Base-by-base conservation (phyloP, 2,888 invertebrate species). In the Diogma glabrata region DNA sequence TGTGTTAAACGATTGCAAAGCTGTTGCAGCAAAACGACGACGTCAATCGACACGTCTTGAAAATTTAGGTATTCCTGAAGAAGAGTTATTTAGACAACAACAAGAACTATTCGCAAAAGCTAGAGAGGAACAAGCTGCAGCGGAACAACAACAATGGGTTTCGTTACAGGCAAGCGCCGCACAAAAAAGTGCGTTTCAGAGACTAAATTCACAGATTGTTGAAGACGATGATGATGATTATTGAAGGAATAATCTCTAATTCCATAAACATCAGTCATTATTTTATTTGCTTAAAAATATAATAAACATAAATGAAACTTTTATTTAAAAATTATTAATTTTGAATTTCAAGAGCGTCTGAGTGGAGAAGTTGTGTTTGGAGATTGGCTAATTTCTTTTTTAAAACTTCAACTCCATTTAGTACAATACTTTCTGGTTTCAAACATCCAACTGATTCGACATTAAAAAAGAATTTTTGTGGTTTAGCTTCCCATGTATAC, bases 21-120 rank as follows among this genome's bases (percentile, higher is more conserved):
- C 91, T 45, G 92, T 94, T 6, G 96, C 95, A n/a, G 95, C 95
- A 0, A 95, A 94, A 67, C 76, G 92, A 57, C 76, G 96, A 63
- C 75, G 95, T 56, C 94, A 96, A 66, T 96, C 95, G 63, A 95
- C 96, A 12, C 77, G 96, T 53, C 75, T 99, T 51, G 97, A 99
- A 72, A 96, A 99, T 72, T 77, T 97, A 52, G 99, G 99, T 3
- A 97, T 99, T 62, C 97, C 99, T 2, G 99, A 99, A 70, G 99
- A 97, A 67, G 95, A 99, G 68, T 72, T 99, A 19, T 72, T 95
- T 36, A 75, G 94, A 51, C 96, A 97, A 65, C 99, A 99, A 63
- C 96, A 97, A 68, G 95, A 94, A 72, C 72, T 99, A 19, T 97
- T 99, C 78, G 95, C 95, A 7, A 92, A 90, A 78, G 94, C 94